Conservation (phyloP, 2,797 vertebrate species). For the Peromyscus attwateri region DNA sequence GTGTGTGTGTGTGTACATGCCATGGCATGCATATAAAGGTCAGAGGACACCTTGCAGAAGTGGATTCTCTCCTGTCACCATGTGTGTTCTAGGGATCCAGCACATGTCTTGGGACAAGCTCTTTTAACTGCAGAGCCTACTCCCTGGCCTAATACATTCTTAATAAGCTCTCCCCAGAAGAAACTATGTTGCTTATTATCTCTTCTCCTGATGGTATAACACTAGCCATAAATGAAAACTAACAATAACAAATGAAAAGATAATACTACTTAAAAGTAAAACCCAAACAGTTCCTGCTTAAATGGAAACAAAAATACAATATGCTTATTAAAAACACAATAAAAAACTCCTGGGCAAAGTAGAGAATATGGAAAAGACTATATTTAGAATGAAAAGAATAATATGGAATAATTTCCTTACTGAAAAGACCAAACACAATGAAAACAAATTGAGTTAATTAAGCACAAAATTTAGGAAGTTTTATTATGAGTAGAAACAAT, state of each 20-base stretch:
- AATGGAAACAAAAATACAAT: not conserved
- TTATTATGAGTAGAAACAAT: not conserved
- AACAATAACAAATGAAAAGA: not conserved
- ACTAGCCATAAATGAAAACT: not conserved
- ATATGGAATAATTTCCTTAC: not conserved
- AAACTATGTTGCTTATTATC: not conserved
- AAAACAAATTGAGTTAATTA: constrained; percentile 36
- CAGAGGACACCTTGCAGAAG: not conserved
- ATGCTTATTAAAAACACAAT: not conserved
- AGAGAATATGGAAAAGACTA: not conserved
- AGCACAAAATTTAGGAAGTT: constrained; percentile 9
- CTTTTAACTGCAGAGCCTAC: not conserved
- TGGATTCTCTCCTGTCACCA: not conserved
- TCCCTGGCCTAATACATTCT: not conserved
- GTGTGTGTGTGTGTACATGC: not conserved
- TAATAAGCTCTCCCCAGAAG: not conserved
- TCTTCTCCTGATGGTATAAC: not conserved
- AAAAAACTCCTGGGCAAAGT: not conserved
- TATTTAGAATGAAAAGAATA: constrained; percentile 4
- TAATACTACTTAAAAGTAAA: not conserved
- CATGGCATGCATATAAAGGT: no score
- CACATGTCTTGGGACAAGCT: not conserved
- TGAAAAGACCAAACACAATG: not conserved
- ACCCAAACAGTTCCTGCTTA: not conserved
- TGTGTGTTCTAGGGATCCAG: not conserved